A percentile compares a stretch with the other conserved stretches of the same genome.
These are phyloP conservation scores for Mormyrus iriodes DNA, from an alignment of 2,113 vertebrate species.

Conservation along the genomic window DNA sequence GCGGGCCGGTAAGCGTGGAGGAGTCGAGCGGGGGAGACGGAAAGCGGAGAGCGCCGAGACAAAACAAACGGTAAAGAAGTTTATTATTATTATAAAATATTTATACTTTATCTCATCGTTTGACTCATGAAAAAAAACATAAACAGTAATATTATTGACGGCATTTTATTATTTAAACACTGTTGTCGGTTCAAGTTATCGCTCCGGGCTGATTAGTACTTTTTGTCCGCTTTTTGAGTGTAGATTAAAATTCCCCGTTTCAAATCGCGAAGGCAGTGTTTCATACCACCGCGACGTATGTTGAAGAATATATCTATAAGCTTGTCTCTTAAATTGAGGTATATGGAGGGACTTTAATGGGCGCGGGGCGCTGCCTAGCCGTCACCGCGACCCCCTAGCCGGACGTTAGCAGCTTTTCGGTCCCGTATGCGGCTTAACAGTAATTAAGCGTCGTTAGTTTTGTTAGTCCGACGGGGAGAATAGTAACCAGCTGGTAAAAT, in stretches of 20 bases:
- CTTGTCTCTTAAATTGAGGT: not conserved
- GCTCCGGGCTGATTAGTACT: not conserved
- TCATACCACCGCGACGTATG: not conserved
- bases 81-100: too few species aligned
- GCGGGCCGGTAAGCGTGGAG: slow-evolving; percentile 24
- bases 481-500: not conserved
- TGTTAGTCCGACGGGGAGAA: not conserved
- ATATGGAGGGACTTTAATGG: not conserved
- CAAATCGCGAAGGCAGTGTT: not conserved
- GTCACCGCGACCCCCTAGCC: not conserved
- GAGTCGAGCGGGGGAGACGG: slow-evolving; percentile 49
- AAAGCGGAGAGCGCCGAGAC: slow-evolving; percentile 51
- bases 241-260: not conserved
- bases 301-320: not conserved
- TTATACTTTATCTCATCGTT: not conserved
- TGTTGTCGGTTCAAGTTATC: not conserved
- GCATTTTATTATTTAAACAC: not conserved
- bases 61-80: slow-evolving; percentile 48
- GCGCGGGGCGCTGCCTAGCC: not conserved
- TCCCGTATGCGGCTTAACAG: not conserved
- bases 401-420: not conserved
- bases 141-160: not conserved
- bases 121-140: not conserved
- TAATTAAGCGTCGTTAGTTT: not conserved
- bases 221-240: not conserved